These are phyloP conservation scores for Dasysyrphus albostriatus DNA, from an alignment of 2,888 invertebrate species.

Conservation along the genomic window DNA sequence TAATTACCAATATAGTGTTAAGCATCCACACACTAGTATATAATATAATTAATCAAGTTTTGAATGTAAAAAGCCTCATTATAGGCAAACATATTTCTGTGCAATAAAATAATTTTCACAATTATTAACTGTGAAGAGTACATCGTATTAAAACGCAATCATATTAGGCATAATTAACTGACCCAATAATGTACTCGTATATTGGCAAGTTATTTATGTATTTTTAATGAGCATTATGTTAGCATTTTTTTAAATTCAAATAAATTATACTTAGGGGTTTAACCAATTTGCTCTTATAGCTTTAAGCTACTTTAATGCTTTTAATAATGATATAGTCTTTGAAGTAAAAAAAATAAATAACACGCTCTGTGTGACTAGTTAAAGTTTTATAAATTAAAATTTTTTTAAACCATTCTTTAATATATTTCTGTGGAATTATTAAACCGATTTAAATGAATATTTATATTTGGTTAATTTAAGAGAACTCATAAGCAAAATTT, in stretches of 20 bases:
- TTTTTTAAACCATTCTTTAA: too few species aligned
- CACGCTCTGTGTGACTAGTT: too few species aligned
- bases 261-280: background rate
- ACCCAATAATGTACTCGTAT: background rate
- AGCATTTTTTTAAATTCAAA: background rate
- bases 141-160: background rate
- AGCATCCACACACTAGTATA: background rate
- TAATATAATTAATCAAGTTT: background rate
- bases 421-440: too few species aligned
- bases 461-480: too few species aligned
- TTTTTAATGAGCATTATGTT: background rate
- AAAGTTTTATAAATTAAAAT: too few species aligned
- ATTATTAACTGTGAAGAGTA: background rate
- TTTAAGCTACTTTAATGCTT: background rate
- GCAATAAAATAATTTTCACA: background rate
- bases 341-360: too few species aligned
- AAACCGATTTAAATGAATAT: too few species aligned
- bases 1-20: background rate
- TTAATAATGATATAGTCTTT: too few species aligned
- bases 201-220: background rate
- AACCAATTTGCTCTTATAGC: background rate
- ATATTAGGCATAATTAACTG: background rate
- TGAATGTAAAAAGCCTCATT: background rate
- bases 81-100: background rate
- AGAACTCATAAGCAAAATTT: too few species aligned